A percentile compares a stretch with the other conserved stretches of the same genome.
These are phyloP conservation scores for Brachionus paranguensis DNA, from an alignment of 1,140 invertebrate species.

Conservation along the genomic window DNA sequence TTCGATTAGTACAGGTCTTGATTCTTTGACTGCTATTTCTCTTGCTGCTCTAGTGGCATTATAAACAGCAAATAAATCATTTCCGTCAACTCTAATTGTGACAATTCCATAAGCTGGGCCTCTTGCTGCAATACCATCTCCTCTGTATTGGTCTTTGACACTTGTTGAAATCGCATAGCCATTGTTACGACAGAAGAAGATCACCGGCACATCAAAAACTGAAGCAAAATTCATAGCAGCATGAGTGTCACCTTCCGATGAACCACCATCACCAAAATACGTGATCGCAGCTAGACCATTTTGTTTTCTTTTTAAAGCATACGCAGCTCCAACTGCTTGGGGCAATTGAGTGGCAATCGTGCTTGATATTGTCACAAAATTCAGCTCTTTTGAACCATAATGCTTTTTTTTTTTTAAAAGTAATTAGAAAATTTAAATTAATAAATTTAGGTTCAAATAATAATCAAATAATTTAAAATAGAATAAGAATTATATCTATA, in stretches of 20 bases:
- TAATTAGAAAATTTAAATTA: neutral
- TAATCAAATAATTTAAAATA: too few species aligned
- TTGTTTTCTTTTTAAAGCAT: slow-evolving; percentile 45
- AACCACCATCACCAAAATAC: slow-evolving; percentile 96
- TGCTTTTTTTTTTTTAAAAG: slow-evolving; percentile 44
- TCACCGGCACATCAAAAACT: slow-evolving; percentile 84
- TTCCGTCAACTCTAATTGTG: slow-evolving; percentile 89
- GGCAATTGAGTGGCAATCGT: slow-evolving; percentile 92
- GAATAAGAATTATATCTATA: neutral
- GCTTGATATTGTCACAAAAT: slow-evolving; percentile 91
- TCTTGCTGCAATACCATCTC: slow-evolving; percentile 69
- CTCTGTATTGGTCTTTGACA: slow-evolving; percentile 80
- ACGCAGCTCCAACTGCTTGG: slow-evolving; percentile 63
- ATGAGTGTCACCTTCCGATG: slow-evolving; percentile 95
- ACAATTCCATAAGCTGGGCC: slow-evolving; percentile 84
- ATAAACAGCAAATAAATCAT: slow-evolving; percentile 90
- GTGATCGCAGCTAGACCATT: slow-evolving; percentile 75
- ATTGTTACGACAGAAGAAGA: slow-evolving; percentile 80
- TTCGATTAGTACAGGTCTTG: slow-evolving; percentile 87
- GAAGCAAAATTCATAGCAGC: slow-evolving; percentile 97
- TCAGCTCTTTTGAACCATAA: slow-evolving; percentile 63
- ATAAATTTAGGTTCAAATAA: too few species aligned
- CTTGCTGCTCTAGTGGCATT: slow-evolving; percentile 78
- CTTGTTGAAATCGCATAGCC: slow-evolving; percentile 97
- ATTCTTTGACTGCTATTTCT: slow-evolving; percentile 68